Conservation (phyloP, 2,888 invertebrate genomes). For the Metellina segmentata region DNA sequence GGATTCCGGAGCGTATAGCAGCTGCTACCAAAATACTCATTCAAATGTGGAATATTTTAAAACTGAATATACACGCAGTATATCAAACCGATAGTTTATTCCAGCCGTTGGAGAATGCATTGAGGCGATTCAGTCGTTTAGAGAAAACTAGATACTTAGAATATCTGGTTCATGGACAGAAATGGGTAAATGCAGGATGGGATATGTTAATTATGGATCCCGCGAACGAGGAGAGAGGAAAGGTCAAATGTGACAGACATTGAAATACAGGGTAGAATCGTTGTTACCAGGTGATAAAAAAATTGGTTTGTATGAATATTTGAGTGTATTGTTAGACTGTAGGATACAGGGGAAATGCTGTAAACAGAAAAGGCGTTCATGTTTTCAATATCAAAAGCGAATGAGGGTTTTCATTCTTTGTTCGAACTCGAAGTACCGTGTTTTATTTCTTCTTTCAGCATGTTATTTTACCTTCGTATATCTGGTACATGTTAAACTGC, state of each 20-base stretch:
- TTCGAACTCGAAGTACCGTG: too few species aligned
- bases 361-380: too few species aligned
- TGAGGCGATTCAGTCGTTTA: not conserved
- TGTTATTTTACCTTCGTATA: too few species aligned
- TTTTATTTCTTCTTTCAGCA: too few species aligned
- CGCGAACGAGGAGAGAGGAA: not conserved
- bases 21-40: not conserved
- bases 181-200: not conserved
- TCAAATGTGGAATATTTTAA: constrained; percentile 17
- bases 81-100: not conserved
- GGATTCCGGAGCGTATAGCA: not conserved
- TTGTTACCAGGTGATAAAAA: not conserved
- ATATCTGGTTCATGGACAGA: not conserved
- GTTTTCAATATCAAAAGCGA: too few species aligned
- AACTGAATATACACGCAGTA: not conserved
- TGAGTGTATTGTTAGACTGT: not conserved
- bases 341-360: too few species aligned
- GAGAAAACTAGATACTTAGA: not conserved
- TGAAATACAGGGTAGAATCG: not conserved
- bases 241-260: constrained; percentile 7
- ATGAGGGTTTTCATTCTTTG: too few species aligned
- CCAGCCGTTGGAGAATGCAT: not conserved
- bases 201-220: constrained; percentile 7
- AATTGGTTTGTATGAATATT: not conserved
- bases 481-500: too few species aligned